A percentile compares a stretch with the other conserved stretches of the same genome.
phyloP scores from a whole-genome alignment of 1,140 invertebrate genomes.

The Drosophila sturtevanti region DNA sequence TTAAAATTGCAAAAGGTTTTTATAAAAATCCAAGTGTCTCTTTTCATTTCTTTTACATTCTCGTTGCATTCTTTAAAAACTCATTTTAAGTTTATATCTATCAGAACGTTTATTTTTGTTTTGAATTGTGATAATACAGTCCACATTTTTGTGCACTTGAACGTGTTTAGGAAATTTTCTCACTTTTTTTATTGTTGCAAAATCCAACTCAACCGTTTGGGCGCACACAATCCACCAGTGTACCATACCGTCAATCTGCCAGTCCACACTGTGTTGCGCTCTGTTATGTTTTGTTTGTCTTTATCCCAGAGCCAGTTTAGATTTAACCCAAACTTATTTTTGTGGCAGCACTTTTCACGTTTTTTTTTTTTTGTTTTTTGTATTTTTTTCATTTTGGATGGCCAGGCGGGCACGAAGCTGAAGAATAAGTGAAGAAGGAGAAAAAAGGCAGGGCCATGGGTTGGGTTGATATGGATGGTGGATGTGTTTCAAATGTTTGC shows the following conservation, averaged over 20 bases:
- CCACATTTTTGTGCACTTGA: neutral
- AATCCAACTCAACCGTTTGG: neutral
- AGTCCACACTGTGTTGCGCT: constrained; percentile 35
- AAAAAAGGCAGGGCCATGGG: neutral
- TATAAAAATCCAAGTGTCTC: too few relatives aligned
- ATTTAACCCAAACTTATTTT: constrained; percentile 59
- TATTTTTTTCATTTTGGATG: constrained; percentile 49
- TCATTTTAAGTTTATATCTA: neutral
- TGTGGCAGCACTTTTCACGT: constrained; percentile 79
- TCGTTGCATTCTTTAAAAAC: neutral
- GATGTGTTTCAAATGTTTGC: constrained; percentile 56
- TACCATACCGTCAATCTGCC: constrained; percentile 18
- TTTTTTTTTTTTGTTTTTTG: neutral
- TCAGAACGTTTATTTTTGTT: neutral
- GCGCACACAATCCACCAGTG: constrained; percentile 29
- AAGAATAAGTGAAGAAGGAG: neutral
- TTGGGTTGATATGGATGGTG: neutral
- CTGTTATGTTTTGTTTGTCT: constrained; percentile 59
- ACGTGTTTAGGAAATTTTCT: constrained; percentile 24
- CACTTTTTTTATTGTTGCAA: neutral
- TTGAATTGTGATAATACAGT: neutral
- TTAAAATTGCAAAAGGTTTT: too few relatives aligned
- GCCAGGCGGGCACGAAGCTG: constrained; percentile 4
- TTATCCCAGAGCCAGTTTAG: constrained; percentile 59
- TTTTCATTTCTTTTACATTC: too few relatives aligned